Conservation (phyloP, 92 coral and sea anemone genomes). For the Epizoanthus scotinus region DNA sequence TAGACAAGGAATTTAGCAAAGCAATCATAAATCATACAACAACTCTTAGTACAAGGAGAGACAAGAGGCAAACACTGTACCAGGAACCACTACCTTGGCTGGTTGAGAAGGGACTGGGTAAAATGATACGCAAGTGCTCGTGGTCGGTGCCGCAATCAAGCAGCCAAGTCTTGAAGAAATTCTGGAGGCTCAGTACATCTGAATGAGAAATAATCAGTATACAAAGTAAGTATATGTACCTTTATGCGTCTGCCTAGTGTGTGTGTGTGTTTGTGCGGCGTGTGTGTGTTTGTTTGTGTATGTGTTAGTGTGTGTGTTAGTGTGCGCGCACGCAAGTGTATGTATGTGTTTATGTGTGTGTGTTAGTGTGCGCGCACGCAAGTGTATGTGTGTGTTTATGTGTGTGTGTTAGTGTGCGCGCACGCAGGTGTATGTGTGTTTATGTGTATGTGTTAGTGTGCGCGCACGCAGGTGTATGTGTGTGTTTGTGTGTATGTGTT, state of each 20-base stretch:
- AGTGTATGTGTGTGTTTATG: background rate
- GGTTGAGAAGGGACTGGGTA: constrained; percentile 62
- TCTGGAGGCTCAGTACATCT: constrained; percentile 80
- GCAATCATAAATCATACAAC: background rate
- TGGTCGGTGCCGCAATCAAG: constrained; percentile 89
- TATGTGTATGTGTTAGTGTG: no score
- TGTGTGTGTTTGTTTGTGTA: background rate
- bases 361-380: background rate
- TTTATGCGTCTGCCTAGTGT: no score
- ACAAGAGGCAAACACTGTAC: background rate
- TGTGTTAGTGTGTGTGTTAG: background rate
- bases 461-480: no score
- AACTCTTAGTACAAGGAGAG: background rate
- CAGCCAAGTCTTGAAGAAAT: constrained; percentile 90
- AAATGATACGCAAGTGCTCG: constrained; percentile 73
- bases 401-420: background rate
- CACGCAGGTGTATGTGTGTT: no score
- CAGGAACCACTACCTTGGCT: constrained; percentile 52
- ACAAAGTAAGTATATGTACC: no score
- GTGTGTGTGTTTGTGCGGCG: background rate
- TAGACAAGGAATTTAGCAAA: background rate
- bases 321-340: background rate
- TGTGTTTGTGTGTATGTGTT: no score
- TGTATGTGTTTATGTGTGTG: background rate
- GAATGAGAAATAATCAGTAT: background rate